Percentiles rank a stretch among this genome's conserved stretches.
Conservation (phyloP, 2,797 vertebrate genomes). For the Sebastes hubbsi region DNA sequence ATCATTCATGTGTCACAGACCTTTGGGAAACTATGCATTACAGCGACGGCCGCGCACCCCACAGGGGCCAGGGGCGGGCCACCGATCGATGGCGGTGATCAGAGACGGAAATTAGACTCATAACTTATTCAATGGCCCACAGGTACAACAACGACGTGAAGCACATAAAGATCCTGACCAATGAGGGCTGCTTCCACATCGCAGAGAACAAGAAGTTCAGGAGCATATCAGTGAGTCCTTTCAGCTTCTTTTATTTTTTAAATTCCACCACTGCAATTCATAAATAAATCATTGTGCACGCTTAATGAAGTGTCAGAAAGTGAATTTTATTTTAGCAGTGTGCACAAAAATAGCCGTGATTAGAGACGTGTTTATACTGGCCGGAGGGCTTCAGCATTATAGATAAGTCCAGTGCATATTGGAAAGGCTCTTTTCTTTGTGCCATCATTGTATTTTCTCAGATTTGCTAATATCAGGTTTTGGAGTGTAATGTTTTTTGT, state of each 20-base stretch:
- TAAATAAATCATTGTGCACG: constrained; percentile 65
- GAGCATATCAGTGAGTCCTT: constrained; percentile 94
- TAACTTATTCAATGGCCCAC: constrained; percentile 91
- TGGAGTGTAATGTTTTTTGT: background rate
- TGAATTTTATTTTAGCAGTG: constrained; percentile 63
- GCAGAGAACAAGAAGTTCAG: constrained; percentile 98
- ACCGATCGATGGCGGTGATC: constrained; percentile 91
- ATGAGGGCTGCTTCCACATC: constrained; percentile 94
- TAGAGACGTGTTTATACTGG: constrained; percentile 54
- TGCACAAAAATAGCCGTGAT: constrained; percentile 65
- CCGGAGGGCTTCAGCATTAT: constrained; percentile 42
- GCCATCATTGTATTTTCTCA: background rate
- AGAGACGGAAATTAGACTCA: constrained; percentile 94
- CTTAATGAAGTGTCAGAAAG: constrained; percentile 74
- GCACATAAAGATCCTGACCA: constrained; percentile 99
- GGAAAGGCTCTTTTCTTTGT: constrained; percentile 36
- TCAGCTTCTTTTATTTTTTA: constrained; percentile 49
- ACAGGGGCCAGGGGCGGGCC: constrained; percentile 78
- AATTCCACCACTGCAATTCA: constrained; percentile 59
- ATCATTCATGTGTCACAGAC: constrained; percentile 84
- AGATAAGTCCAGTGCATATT: constrained; percentile 38
- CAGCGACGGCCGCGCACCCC: constrained; percentile 73
- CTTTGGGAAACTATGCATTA: constrained; percentile 84
- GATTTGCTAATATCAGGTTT: constrained; percentile 5
- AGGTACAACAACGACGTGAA: constrained; percentile 99